phyloP scores from a whole-genome alignment of 2,888 invertebrate genomes.

The Hirtodrosophila cameraria region DNA sequence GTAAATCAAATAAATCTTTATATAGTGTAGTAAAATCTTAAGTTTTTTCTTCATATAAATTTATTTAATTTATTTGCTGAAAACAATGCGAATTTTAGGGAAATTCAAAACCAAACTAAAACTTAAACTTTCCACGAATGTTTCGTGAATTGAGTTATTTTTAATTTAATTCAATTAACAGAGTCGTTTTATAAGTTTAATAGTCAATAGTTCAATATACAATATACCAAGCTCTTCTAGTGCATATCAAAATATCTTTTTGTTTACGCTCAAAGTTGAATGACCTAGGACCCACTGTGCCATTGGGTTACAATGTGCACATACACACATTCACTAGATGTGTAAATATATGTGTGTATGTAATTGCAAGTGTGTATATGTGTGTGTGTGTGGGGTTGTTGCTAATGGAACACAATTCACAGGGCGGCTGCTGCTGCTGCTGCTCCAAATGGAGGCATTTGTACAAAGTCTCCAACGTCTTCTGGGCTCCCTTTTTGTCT shows the following conservation, averaged over 20 bases:
- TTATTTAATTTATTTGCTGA: too few relatives aligned
- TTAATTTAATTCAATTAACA: too few relatives aligned
- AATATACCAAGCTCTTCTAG: neutral
- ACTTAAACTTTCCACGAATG: too few relatives aligned
- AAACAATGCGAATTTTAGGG: too few relatives aligned
- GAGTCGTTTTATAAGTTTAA: too few relatives aligned
- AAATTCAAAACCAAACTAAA: too few relatives aligned
- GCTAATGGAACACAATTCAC: conserved; percentile 76
- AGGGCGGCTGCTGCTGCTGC: conserved; percentile 62
- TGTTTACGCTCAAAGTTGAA: conserved; percentile 17
- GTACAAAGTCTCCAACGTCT: conserved; percentile 38
- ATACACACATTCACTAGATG: conserved; percentile 11
- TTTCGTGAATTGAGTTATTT: too few relatives aligned
- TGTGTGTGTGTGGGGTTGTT: conserved; percentile 64
- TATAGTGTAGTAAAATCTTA: too few relatives aligned
- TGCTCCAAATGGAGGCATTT: conserved; percentile 50
- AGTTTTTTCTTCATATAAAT: too few relatives aligned
- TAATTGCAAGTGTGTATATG: conserved; percentile 46
- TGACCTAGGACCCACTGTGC: conserved; percentile 43
- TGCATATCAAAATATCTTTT: neutral
- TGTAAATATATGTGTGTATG: conserved; percentile 11
- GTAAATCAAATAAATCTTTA: too few relatives aligned
- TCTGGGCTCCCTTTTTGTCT: conserved; percentile 50
- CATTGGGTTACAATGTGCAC: conserved; percentile 40
- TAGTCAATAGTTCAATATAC: neutral